A percentile compares a stretch with the other conserved stretches of the same genome.
Evolutionary conservation across 2,797 vertebrate genomes (phyloP).

Genomic region (Typhlichthys eigenmanni): DNA sequence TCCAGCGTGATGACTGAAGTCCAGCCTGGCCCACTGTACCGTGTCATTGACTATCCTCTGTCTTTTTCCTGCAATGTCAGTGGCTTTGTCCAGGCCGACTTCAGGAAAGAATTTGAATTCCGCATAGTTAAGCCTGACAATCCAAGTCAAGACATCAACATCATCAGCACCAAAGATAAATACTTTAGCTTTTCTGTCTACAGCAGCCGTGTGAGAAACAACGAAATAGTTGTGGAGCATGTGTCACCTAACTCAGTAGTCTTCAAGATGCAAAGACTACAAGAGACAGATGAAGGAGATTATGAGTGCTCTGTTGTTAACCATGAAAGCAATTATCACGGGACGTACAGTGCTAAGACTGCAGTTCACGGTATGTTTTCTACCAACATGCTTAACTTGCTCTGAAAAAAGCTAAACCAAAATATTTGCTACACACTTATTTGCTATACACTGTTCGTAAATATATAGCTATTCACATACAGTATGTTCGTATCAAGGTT

Average conservation of each 20-base stretch:
- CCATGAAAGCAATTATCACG: rapidly evolving
- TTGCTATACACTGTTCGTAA: background rate
- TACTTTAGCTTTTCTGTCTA: conserved; percentile 29
- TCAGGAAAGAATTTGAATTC: conserved; percentile 59
- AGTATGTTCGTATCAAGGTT: background rate
- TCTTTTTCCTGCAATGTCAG: conserved; percentile 73
- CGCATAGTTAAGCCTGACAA: conserved; percentile 11
- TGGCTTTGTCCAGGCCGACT: conserved; percentile 22
- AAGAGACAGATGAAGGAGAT: conserved; percentile 62
- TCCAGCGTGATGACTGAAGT: conserved; percentile 59
- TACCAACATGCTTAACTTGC: background rate
- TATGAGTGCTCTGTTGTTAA: conserved; percentile 69
- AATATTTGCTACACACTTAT: background rate
- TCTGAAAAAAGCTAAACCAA: too few species aligned
- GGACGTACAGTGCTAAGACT: conserved; percentile 60
- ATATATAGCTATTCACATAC: background rate
- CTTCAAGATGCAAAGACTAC: conserved; percentile 62
- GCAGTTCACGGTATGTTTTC: conserved; percentile 66
- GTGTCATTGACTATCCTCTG: conserved; percentile 59
- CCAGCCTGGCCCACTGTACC: conserved; percentile 74
- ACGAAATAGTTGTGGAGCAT: conserved; percentile 56
- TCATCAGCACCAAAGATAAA: conserved; percentile 48
- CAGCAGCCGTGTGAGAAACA: rapidly evolving
- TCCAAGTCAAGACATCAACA: rapidly evolving
- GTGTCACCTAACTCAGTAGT: conserved; percentile 54